Percentiles rank a stretch among this genome's conserved stretches.
Conservation (phyloP, 2,888 invertebrate species). For the Cheilosia vernalis region DNA sequence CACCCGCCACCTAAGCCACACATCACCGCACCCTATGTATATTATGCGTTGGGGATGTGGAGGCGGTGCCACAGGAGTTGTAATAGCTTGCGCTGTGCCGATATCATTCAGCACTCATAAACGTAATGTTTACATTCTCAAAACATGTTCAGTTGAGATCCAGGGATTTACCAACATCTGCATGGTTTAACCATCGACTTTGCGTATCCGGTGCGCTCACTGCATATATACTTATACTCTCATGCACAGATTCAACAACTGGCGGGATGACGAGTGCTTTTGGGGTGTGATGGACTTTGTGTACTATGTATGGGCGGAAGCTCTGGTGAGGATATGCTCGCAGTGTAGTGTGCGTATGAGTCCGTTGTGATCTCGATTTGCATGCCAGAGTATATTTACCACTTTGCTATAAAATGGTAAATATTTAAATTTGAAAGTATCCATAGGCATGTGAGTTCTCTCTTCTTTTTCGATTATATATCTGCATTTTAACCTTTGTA, state of each 20-base stretch:
- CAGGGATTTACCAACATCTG: conserved; percentile 68
- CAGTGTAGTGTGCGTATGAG: neutral
- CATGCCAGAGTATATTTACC: conserved; percentile 68
- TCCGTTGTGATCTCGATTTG: conserved; percentile 61
- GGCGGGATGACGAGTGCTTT: conserved; percentile 48
- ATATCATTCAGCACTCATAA: conserved; percentile 73
- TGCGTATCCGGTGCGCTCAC: conserved; percentile 63
- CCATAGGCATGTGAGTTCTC: neutral
- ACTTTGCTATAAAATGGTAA: conserved; percentile 68
- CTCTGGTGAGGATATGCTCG: neutral
- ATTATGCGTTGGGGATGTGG: conserved; percentile 29
- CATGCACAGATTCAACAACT: conserved; percentile 65
- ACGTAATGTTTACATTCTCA: conserved; percentile 74
- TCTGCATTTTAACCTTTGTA: neutral
- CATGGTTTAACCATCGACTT: conserved; percentile 70
- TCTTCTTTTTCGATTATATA: neutral
- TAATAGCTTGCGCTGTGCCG: conserved; percentile 29
- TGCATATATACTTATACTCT: neutral
- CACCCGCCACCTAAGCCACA: neutral
- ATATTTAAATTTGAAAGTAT: conserved; percentile 69
- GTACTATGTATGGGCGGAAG: conserved; percentile 12
- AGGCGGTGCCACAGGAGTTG: neutral
- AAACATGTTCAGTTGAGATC: conserved; percentile 73
- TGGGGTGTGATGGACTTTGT: conserved; percentile 58
- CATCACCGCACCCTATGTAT: neutral